Evolutionary conservation across 2,888 invertebrate species (phyloP).

Genomic region (Nebria brevicollis): DNA sequence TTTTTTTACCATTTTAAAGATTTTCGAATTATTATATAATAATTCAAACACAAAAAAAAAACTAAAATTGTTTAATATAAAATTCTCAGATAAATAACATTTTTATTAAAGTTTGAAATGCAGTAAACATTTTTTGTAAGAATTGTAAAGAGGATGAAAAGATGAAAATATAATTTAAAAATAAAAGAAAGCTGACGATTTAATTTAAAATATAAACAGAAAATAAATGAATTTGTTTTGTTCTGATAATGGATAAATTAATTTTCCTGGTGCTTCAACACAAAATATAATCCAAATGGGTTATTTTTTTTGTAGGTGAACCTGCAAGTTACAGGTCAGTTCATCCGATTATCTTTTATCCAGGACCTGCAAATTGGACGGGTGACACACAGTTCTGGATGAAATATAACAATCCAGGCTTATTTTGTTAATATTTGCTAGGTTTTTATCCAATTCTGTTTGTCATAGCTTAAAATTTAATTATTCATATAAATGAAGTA

Average conservation of each 20-base stretch:
- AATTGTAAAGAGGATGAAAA: too few relatives aligned
- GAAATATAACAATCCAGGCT: background rate
- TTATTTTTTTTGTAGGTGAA: background rate
- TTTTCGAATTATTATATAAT: too few relatives aligned
- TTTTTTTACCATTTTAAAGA: too few relatives aligned
- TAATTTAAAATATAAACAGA: background rate
- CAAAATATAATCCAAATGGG: slow-evolving; percentile 3
- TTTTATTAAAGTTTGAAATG: too few relatives aligned
- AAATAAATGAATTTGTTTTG: background rate
- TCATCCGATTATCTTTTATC: slow-evolving; percentile 6
- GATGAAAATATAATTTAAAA: too few relatives aligned
- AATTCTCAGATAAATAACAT: too few relatives aligned
- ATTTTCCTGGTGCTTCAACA: background rate
- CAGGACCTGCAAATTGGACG: background rate
- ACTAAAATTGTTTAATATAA: too few relatives aligned
- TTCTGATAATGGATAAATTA: slow-evolving; percentile 12
- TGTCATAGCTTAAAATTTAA: too few relatives aligned
- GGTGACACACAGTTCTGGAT: background rate
- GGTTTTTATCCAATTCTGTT: background rate
- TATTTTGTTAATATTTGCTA: background rate
- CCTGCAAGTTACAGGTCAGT: background rate
- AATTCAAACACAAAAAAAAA: too few relatives aligned
- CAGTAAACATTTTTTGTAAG: too few relatives aligned
- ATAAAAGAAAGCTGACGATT: background rate
- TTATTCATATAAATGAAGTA: too few relatives aligned